Base-by-base conservation (phyloP, 2,797 vertebrate genomes). In the Melanotaenia parkinsoni region DNA sequence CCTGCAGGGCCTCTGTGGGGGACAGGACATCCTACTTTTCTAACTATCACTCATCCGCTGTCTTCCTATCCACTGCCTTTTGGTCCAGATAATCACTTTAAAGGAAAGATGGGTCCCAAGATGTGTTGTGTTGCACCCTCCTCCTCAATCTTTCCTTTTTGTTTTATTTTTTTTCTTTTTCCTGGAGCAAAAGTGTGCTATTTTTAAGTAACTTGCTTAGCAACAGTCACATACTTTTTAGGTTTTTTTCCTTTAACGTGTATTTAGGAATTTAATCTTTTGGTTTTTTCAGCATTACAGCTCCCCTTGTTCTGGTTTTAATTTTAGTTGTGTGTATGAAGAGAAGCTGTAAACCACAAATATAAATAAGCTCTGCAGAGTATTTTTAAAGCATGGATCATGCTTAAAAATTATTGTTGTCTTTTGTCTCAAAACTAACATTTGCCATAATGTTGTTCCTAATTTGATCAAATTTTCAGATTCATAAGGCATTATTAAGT, bases 21-120 rank as follows among this genome's bases (percentile, higher is more conserved):
- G 81, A 83, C 76, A 71, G 74, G 74, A 88, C 89, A 87, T 83
- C 86, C 90, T 85, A 80, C 74, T 85, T 88, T 86, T 90, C 81
- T 88, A 79, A 73, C 90, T 73, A 86, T 91, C 90, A 88, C 76
- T 91, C 87, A 88, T 89, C 70, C 65, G 45, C 65, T 1, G 11
- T 74, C 59, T 79, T 59, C 74, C 54, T 71, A 35, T 67, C 70
- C 78, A 58, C 77, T 5, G 4, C 59, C 43, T 86, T 43, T 28
- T 53, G 70, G 74, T 90, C 76, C 82, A 87, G 67, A 68, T 75
- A 77, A 78, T 76, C 72, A 63, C 80, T 63, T 79, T 38, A 2
- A 79, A 79, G 74, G 60, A 53, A 58, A 81, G 57, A 59, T 30
- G 3, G 26, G 35, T 79, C 68, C 67, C 58, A 65, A 63, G 47